These are phyloP conservation scores for Abscondita cerata DNA, from an alignment of 2,888 invertebrate genomes.

Conservation along the genomic window DNA sequence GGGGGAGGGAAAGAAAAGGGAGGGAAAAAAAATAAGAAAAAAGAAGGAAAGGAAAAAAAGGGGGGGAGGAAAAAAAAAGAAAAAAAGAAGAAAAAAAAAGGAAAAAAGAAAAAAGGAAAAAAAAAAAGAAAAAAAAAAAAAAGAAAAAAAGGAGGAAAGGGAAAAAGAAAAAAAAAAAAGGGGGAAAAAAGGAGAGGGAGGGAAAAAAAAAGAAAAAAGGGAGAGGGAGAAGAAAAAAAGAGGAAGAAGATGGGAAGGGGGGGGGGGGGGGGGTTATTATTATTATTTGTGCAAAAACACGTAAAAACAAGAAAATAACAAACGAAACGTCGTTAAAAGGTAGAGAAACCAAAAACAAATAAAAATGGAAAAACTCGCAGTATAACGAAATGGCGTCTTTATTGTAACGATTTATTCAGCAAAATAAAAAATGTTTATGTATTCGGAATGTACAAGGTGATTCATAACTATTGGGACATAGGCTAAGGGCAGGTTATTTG, in stretches of 20 bases:
- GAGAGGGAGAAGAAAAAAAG: background rate
- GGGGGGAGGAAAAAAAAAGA: background rate
- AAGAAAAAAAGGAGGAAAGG: background rate
- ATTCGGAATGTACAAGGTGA: no score
- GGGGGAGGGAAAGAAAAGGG: background rate
- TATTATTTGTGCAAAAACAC: no score
- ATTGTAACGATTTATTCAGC: no score
- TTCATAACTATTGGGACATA: no score
- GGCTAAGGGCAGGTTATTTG: no score
- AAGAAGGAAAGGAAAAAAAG: conserved; percentile 1
- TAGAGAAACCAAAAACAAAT: no score
- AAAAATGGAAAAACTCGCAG: no score
- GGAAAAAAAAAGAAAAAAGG: background rate
- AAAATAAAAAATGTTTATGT: no score
- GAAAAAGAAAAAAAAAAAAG: background rate
- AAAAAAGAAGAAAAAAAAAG: background rate
- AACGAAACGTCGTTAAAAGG: no score
- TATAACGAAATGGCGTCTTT: no score
- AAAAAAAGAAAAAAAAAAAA: background rate
- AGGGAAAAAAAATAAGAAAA: background rate
- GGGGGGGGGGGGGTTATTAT: background rate
- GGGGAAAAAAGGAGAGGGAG: background rate
- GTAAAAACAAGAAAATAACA: no score
- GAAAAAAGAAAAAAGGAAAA: background rate
- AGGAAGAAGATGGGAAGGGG: background rate